Base-by-base conservation (phyloP, 1,140 invertebrate species). In the Gryllus bimaculatus region DNA sequence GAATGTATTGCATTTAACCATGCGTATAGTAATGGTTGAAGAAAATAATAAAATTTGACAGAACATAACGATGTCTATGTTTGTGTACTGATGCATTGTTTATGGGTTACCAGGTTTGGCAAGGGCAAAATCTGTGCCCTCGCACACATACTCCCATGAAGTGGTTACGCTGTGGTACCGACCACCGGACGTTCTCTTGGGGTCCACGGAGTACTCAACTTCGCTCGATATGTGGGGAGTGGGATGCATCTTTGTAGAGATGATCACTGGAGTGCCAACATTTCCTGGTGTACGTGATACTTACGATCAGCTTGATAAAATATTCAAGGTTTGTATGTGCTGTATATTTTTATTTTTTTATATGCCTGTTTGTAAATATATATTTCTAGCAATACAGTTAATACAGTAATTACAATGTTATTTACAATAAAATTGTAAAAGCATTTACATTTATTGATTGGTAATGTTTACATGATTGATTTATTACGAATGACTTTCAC, bases 171-270 rank as follows among this genome's bases (percentile, higher is more conserved):
- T 95, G 74, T 95, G 94, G 94, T 95, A 96, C 84, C 90, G 97
- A 83, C 97, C 97, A 73, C 97, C 97, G 66, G 98, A 99, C 87
- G 97, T 99, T 15, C 90, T 99, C 18, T 90, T 99, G 74, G 98
- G 98, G 78, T 97, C 95, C 80, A 98, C 96, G 8, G 94, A 98
- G 84, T 99, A 99, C 86, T 96, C 96, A 26, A 97, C 96, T 78
- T 94, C 93, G 66, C 86, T 95, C 82, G 93, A 99, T 86, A 98
- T 99, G 93, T 99, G 98, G 97, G 96, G 97, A 79, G 97, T 98
- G 76, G 97, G 97, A 47, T 99, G 97, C 87, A 98, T 99, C 86
- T 98, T 98, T 87, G 94, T 97, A 74, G 97, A 99, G 87, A 98
- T 98, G 95, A 91, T 98, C 80, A 96, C 95, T 80, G 96, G 96